These are phyloP conservation scores for Pteropus rufus DNA, from an alignment of 2,797 vertebrate genomes.

Conservation along the genomic window DNA sequence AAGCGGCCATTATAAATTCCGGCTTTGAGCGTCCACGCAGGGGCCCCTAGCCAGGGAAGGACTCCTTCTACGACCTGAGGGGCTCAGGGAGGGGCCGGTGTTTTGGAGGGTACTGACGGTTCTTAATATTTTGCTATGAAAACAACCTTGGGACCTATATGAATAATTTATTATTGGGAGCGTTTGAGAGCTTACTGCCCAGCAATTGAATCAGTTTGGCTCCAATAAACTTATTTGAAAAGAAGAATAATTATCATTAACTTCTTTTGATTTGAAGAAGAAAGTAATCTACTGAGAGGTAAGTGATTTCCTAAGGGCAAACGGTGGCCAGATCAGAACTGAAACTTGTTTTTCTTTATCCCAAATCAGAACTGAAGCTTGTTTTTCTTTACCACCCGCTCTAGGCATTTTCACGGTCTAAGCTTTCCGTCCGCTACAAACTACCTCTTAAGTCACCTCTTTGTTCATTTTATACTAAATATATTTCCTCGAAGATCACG, in stretches of 20 bases:
- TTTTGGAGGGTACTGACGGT: fast-evolving
- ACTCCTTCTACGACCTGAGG: fast-evolving
- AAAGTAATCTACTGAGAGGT: not conserved
- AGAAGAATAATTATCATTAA: not conserved
- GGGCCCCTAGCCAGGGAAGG: not conserved
- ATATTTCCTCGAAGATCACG: too few relatives aligned
- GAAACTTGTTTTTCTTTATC: not conserved
- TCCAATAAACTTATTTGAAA: too few relatives aligned
- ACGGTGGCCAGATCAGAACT: not conserved
- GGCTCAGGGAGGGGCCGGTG: fast-evolving
- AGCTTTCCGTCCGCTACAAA: too few relatives aligned
- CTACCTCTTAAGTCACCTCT: too few relatives aligned
- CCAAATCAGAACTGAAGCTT: not conserved
- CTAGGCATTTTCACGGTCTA: too few relatives aligned
- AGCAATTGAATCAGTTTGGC: too few relatives aligned
- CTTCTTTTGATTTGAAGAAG: not conserved
- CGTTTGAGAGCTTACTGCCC: too few relatives aligned
- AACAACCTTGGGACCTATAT: not conserved
- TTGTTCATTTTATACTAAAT: too few relatives aligned
- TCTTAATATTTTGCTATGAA: not conserved
- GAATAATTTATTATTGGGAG: too few relatives aligned
- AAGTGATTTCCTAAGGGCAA: not conserved
- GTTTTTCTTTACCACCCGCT: not conserved
- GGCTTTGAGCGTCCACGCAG: fast-evolving
- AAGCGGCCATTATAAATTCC: not conserved